Base-by-base conservation (phyloP, 2,888 invertebrate species). In the Clitarchus hookeri region DNA sequence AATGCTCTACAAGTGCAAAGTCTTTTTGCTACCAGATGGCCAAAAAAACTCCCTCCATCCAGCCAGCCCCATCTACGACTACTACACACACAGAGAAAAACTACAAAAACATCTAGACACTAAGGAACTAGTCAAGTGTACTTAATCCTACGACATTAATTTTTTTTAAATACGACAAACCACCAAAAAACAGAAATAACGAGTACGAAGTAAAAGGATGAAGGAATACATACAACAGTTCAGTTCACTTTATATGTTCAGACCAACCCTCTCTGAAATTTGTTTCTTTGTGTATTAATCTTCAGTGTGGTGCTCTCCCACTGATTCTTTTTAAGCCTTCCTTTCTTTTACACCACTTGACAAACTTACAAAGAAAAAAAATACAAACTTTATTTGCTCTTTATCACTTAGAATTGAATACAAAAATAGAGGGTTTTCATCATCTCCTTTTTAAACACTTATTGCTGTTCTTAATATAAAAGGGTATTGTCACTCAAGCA, bases 341-440 rank as follows among this genome's bases (percentile, higher is more conserved):
- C 16, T 65, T 65, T 19, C 87, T 86, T 83, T 80, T 87, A 86
- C 87, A 88, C 88, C 88, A 88, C 88, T 86, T 87, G 84, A 87
- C 84, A 88, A 85, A 88, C 88, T 88, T 87, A 86, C 88, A 87
- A 88, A 88, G 88, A 88, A 88, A 89, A 36, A 87, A 88, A 89
- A 89, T 88, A 89, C 88, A 88, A 88, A 88, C 88, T 88, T 89
- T 88, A 88, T 89, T 88, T 87, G 88, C 88, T 88, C 88, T 87
- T 87, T 88, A 87, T 88, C 86, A 88, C 88, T 88, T 88, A 88
- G 91, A 91, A 91, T 91, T 90, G 91, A 91, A 91, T 92, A 92
- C 91, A 92, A 92, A 92, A 92, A 92, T 92, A 92, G 92, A 92
- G 92, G 92, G 92, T 92, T 65, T 91, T 91, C 91, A 91, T 91